Percentiles rank a stretch among this genome's conserved stretches.
Evolutionary conservation across 2,888 invertebrate species (phyloP).

Genomic region (Eupsilia transversa): DNA sequence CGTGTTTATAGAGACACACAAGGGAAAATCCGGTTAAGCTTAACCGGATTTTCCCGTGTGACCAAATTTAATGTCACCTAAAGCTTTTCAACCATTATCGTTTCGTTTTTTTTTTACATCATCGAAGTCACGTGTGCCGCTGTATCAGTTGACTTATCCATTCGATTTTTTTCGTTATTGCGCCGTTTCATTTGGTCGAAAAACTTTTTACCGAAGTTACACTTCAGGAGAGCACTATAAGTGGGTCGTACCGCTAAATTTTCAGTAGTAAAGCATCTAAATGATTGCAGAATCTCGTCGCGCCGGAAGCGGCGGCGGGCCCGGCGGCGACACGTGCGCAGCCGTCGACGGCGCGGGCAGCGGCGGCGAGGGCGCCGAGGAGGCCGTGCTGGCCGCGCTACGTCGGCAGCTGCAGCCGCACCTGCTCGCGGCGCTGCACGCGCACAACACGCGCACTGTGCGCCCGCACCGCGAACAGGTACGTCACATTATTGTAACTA

Average conservation of each 20-base stretch:
- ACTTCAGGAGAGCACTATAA: neutral
- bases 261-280: neutral
- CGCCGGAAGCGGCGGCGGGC: conserved; percentile 62
- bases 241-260: rapidly evolving
- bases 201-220: no score
- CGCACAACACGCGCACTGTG: conserved; percentile 81
- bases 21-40: no score
- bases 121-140: no score
- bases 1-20: no score
- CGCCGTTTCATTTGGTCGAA: no score
- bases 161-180: no score
- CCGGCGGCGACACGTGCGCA: conserved; percentile 50
- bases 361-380: conserved; percentile 83
- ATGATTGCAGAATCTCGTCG: conserved; percentile 19
- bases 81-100: no score
- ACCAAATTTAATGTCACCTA: no score
- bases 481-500: conserved; percentile 3
- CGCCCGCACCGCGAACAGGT: conserved; percentile 70
- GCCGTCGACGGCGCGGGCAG: conserved; percentile 79
- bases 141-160: no score
- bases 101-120: no score
- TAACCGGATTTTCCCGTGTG: no score
- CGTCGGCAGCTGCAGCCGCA: conserved; percentile 93
- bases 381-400: conserved; percentile 93
- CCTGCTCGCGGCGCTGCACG: conserved; percentile 86